Evolutionary conservation across 2,797 vertebrate genomes (phyloP), one percentile per base, ranked within the genome.

Genomic region (Pseudotriccus pelzelni): DNA sequence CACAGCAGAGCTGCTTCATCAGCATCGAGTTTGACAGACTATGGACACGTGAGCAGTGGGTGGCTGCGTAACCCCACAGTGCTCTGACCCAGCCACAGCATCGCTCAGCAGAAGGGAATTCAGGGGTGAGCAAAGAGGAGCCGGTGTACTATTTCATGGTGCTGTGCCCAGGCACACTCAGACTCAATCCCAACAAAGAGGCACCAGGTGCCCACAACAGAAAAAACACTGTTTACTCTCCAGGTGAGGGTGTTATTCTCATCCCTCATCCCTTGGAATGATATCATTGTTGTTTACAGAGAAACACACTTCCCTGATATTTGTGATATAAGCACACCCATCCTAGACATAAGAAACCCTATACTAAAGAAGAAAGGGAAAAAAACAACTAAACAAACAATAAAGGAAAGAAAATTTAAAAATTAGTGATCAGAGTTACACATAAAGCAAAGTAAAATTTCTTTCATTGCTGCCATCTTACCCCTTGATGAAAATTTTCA

Each of bases 31-130:
- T 0, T 5, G 68, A 69, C 14, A 24, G 66, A 21, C 28, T 19
- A 52, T 5, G 3, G 53, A 72, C 58, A 50, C 2, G 0, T 0
- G 15, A 32, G 76, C 4, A 2, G 56, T 0, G 30, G 30, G 47
- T 0, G 0, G 36, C 39, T 16, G 32, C 3, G 0, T 6, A 55
- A 66, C 16, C 36, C 59, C 63, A 10, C 1, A 1, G 67, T 3
- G 76, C 81, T 64, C 43, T 14, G 28, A 55, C 6, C 37, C 76
- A 34, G 25, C 36, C 39, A n/a, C 6, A 49, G 55, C 32, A 22
- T 6, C 39, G 4, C n/a, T 1, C 19, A 3, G 52, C 24, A 23
- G 36, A 68, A 63, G 66, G 37, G 22, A 49, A 58, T n/a, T 34
- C 34, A 9, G 0, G 4, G n/a, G 47, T 14, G 20, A 56, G 78